A percentile compares a stretch with the other conserved stretches of the same genome.
Evolutionary conservation across 2,797 vertebrate genomes (phyloP).

Genomic region (Nannoperca australis): DNA sequence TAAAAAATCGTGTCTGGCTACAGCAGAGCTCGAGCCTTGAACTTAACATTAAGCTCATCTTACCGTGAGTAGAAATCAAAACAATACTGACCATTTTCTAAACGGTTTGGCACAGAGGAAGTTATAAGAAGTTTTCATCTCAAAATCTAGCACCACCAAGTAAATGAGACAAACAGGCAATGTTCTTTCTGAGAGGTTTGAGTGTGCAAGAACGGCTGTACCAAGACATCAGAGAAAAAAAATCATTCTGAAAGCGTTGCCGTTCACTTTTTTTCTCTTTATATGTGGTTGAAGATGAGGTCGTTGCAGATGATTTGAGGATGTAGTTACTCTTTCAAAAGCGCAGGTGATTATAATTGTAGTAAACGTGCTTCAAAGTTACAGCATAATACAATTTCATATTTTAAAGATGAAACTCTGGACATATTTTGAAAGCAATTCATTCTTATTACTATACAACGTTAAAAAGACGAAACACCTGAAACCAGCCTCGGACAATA

Average conservation of each 20-base stretch:
- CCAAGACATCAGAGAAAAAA: neutral
- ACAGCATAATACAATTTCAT: neutral
- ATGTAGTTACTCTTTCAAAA: neutral
- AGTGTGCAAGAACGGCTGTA: too few species aligned
- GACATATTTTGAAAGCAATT: neutral
- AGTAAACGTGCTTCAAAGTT: neutral
- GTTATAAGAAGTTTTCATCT: neutral
- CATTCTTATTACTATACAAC: neutral
- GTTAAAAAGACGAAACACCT: constrained; percentile 7
- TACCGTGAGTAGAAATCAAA: neutral
- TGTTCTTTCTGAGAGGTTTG: neutral
- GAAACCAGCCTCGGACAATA: neutral
- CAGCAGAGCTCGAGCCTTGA: neutral
- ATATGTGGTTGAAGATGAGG: neutral
- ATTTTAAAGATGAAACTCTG: neutral
- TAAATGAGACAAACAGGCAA: too few species aligned
- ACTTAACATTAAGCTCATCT: neutral
- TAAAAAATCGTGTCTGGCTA: neutral
- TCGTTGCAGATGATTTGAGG: neutral
- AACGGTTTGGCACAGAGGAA: neutral
- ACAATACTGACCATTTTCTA: neutral
- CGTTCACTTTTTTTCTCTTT: neutral
- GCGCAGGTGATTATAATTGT: neutral
- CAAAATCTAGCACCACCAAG: too few species aligned
- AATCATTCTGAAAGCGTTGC: neutral